Percentiles rank a stretch among this genome's conserved stretches.
Conservation (phyloP, 2,888 invertebrate genomes). For the Hololepta plana region DNA sequence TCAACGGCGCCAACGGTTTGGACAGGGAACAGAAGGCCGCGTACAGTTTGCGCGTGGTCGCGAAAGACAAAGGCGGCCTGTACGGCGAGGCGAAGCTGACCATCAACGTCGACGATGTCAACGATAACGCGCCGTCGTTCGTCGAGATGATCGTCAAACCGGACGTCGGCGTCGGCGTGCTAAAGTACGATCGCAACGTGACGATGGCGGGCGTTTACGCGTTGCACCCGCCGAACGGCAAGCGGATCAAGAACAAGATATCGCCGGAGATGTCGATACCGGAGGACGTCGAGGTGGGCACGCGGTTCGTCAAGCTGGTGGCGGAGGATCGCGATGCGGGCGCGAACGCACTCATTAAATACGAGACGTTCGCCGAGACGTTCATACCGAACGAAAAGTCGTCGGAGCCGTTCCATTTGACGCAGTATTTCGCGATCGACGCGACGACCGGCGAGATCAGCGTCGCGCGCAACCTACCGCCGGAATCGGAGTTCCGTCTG, state of each 20-base stretch:
- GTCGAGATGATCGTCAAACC: conserved; percentile 50
- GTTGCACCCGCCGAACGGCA: conserved; percentile 14
- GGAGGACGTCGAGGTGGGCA: conserved; percentile 54
- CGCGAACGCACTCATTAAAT: conserved; percentile 50
- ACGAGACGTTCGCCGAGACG: conserved; percentile 49
- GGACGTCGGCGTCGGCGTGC: conserved; percentile 45
- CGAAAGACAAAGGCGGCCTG: conserved; percentile 58
- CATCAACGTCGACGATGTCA: conserved; percentile 57
- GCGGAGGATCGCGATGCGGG: conserved; percentile 58
- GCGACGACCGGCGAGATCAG: conserved; percentile 57
- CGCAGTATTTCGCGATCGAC: conserved; percentile 58
- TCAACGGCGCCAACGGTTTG: conserved; percentile 30
- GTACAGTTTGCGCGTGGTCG: conserved; percentile 53
- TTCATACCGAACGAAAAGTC: conserved; percentile 37
- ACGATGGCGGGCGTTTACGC: conserved; percentile 15
- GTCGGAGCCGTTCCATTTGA: conserved; percentile 31
- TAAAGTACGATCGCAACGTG: conserved; percentile 39
- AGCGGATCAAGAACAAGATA: conserved; percentile 16
- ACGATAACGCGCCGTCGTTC: conserved; percentile 62
- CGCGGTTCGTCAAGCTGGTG: conserved; percentile 45
- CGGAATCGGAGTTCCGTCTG: conserved; percentile 57
- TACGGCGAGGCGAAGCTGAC: conserved; percentile 54
- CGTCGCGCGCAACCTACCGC: conserved; percentile 49
- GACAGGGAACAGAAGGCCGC: conserved; percentile 55
- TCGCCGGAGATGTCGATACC: conserved; percentile 48